Base-by-base conservation (phyloP, 2,888 invertebrate species). In the Lycophotia porphyrea region DNA sequence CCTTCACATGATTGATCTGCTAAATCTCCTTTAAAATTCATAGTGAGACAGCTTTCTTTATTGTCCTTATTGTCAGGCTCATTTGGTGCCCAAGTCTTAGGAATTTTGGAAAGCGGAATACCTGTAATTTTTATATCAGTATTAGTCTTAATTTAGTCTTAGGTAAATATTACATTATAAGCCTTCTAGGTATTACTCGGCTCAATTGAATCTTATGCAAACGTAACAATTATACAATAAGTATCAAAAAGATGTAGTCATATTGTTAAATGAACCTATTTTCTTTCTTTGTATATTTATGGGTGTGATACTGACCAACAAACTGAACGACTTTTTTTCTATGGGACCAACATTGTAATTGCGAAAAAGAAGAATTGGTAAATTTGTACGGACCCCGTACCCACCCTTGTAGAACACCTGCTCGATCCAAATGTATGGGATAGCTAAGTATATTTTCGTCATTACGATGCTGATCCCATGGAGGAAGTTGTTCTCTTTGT, bases 61-160 rank as follows among this genome's bases (percentile, higher is more conserved):
- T 86, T 81, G 0, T 60, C 15, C 7, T 34, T 71, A 66, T 88
- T 89, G 34, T 88, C 60, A 3, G 88, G 88, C n/a, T 89, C 84
- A 24, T 76, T 74, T 1, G 66, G 44, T 0, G 79, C 78, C 89
- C 89, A 89, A 9, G 18, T 31, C 42, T 79, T 47, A 3, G 69
- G 47, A 31, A 89, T 60, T 44, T 79, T 71, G 0, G 70, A 58
- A 1, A 89, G 67, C 3, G 87, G 87, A 11, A 76, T 73, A n/a
- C 89, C 89, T 89, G 75, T 5, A 68, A 78, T 60, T 18, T 15
- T 27, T 7, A 18, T 4, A 27, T 24, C 15, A 27, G 1, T n/a
- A 18, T 67, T 31, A 69, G n/a, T 39, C 0, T 74, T 27, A 21
- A n/a, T 72, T 21, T 18, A 5, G 0, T 34, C 5, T 18, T 11